Base-by-base conservation (phyloP, 2,113 vertebrate genomes). In the Coptodon bakossiorum region DNA sequence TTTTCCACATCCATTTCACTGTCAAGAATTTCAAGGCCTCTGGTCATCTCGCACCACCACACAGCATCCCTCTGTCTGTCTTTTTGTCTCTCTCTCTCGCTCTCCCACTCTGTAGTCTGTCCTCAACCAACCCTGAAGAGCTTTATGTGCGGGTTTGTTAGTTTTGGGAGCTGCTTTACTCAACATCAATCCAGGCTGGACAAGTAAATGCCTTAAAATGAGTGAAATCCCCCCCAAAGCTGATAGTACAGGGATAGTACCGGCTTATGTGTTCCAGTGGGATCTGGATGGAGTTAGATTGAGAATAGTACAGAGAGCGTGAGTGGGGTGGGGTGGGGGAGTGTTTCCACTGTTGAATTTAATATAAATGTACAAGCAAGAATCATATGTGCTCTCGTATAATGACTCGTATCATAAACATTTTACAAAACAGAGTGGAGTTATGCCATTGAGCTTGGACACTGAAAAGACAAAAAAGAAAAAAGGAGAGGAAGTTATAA, bases 221-320 rank as follows among this genome's bases (percentile, higher is more conserved):
- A 92, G 84, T 86, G 52, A 95, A 95, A 94, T 94, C 94, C 94
- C 86, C 83, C 80, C 82, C 84, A 94, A 94, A 94, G 92, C 94
- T 94, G 91, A 93, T 93, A 84, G 90, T 80, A 83, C 92, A 86
- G 82, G 92, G 92, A 95, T 92, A 87, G 95, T 82, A 87, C 88
- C 81, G 89, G 94, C 94, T 95, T 94, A 94, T 88, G 89, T 89
- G 90, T 89, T 93, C 93, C 88, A 91, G 88, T 54, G 59, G 86
- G 87, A 93, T 93, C 90, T 91, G 90, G 81, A 81, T 73, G 73
- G 90, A 90, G 88, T 92, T 87, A 85, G 45, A 83, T 14, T 29
- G 43, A 82, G 85, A 61, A 48, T 7, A n/a, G 11, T 31, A 24
- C 8, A 36, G 61, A 56, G 19, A 71, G 68, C 24, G 48, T 8